Percentiles rank a stretch among this genome's conserved stretches.
phyloP scores from a whole-genome alignment of 2,113 vertebrate genomes.

The Melanerpes formicivorus region DNA sequence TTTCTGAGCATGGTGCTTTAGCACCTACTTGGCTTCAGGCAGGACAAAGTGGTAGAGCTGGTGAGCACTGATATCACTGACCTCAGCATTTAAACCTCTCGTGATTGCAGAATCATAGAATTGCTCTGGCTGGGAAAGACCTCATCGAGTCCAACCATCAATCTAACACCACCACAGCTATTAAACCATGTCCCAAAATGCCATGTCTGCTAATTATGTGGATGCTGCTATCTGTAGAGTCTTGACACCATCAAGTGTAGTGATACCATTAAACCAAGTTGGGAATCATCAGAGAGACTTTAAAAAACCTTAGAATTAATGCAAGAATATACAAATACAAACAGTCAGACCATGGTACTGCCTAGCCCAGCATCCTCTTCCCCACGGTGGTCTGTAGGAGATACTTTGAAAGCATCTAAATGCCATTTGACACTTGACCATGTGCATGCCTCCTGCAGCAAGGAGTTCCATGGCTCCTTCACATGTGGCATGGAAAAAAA shows the following conservation, averaged over 20 bases:
- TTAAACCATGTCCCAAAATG: no score
- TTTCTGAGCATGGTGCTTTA: accelerated
- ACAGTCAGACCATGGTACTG: not conserved
- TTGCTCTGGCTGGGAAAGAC: no score
- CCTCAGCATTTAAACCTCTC: not conserved
- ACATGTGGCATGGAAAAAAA: accelerated
- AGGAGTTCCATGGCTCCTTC: not conserved
- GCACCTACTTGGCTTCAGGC: not conserved
- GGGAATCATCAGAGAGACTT: not conserved
- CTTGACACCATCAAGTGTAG: accelerated
- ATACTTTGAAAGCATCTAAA: not conserved
- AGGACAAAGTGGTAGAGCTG: not conserved
- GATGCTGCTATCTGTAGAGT: not conserved
- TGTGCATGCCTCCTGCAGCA: not conserved
- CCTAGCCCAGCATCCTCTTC: not conserved
- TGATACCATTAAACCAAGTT: not conserved
- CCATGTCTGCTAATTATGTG: no score
- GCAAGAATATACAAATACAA: not conserved
- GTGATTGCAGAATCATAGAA: no score
- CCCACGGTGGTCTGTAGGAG: not conserved
- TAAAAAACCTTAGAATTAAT: not conserved
- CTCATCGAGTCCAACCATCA: no score
- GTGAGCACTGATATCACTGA: not conserved
- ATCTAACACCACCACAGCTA: no score
- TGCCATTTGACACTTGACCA: not conserved